A percentile compares a stretch with the other conserved stretches of the same genome.
Conservation (phyloP, 1,140 invertebrate genomes). For the Aradophagus sp. region DNA sequence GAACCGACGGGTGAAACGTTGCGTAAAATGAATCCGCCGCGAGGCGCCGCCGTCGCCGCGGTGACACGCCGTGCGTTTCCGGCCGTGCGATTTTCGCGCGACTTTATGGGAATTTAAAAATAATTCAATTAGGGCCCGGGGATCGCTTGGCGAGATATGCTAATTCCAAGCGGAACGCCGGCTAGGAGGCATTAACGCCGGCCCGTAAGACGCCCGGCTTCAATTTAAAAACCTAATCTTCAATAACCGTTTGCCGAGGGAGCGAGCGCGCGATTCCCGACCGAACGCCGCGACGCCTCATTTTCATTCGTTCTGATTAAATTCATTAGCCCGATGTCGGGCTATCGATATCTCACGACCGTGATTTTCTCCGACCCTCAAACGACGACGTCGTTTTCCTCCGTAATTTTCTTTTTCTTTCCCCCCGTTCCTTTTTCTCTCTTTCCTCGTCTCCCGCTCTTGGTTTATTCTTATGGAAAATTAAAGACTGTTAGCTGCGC, state of each 20-base stretch:
- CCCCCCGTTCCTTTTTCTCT: slow-evolving; percentile 33
- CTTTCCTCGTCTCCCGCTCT: slow-evolving; percentile 3
- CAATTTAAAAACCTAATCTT: slow-evolving; percentile 77
- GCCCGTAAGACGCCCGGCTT: slow-evolving; percentile 61
- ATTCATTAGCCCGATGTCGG: slow-evolving; percentile 75
- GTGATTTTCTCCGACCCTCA: slow-evolving; percentile 59
- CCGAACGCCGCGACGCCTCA: slow-evolving; percentile 63
- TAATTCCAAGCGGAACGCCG: slow-evolving; percentile 68
- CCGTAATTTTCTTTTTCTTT: slow-evolving; percentile 18
- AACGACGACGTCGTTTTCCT: too few species aligned
- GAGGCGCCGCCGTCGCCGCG: slow-evolving; percentile 61
- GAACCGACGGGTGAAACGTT: slow-evolving; percentile 66
- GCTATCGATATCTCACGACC: slow-evolving; percentile 71
- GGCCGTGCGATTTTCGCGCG: slow-evolving; percentile 72
- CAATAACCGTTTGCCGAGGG: slow-evolving; percentile 71
- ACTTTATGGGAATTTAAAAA: slow-evolving; percentile 77
- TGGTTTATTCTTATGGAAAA: slow-evolving; percentile 23
- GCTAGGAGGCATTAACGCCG: slow-evolving; percentile 48
- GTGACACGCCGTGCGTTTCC: slow-evolving; percentile 45
- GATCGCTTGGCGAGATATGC: slow-evolving; percentile 74
- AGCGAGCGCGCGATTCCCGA: slow-evolving; percentile 60
- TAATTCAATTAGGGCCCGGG: slow-evolving; percentile 75
- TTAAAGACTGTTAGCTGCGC: too few species aligned
- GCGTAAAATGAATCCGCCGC: slow-evolving; percentile 73
- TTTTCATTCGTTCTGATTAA: slow-evolving; percentile 75